phyloP scores from a whole-genome alignment of 2,113 vertebrate genomes.

The Bothrops jararaca region DNA sequence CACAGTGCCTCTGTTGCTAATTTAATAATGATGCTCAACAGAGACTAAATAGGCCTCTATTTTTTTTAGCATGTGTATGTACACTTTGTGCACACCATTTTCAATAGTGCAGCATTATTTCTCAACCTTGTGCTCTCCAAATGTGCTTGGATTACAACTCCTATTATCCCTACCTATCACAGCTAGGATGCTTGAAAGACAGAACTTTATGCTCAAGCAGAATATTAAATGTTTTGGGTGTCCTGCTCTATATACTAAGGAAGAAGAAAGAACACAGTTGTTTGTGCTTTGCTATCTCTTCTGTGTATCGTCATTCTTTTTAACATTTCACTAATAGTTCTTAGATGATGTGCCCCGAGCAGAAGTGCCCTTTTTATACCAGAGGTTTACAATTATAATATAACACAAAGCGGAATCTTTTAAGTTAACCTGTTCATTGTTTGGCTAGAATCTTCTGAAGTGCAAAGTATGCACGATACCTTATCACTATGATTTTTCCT shows the following conservation, averaged over 20 bases:
- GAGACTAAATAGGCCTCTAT: background rate
- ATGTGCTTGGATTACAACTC: background rate
- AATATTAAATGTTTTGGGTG: background rate
- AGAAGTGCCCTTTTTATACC: background rate
- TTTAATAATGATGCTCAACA: background rate
- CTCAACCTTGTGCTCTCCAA: background rate
- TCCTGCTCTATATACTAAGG: background rate
- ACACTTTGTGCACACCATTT: background rate
- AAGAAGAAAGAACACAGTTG: background rate
- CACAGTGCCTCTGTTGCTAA: slow-evolving; percentile 1
- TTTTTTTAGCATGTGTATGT: background rate
- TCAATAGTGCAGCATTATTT: background rate
- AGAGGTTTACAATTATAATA: background rate
- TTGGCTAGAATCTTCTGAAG: background rate
- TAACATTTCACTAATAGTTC: background rate
- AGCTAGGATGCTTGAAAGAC: background rate
- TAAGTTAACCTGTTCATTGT: background rate
- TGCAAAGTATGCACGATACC: background rate
- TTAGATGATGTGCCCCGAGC: background rate
- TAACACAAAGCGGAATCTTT: background rate
- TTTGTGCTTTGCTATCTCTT: background rate
- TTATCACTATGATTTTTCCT: background rate
- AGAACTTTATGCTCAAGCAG: background rate
- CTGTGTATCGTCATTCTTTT: background rate
- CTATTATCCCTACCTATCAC: background rate